A percentile compares a stretch with the other conserved stretches of the same genome.
Evolutionary conservation across 2,113 vertebrate genomes (phyloP).

Genomic region (Acrocephalus kingi): DNA sequence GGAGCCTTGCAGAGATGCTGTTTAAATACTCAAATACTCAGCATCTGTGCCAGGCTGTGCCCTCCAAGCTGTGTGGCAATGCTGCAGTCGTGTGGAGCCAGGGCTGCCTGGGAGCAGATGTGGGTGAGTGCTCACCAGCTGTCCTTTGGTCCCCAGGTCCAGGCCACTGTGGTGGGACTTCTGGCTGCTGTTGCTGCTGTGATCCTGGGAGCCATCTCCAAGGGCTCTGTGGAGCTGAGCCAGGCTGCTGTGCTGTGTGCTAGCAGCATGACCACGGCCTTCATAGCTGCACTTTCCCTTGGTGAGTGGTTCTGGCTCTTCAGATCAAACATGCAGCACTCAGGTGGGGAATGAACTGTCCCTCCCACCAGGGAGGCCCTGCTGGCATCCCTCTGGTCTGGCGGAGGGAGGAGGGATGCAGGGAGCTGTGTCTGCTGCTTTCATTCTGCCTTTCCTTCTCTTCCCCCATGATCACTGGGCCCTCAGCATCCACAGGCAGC

Average conservation of each 20-base stretch:
- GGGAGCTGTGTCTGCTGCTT: background rate
- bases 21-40: background rate
- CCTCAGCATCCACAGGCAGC: background rate
- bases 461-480: background rate
- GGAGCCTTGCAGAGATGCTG: background rate
- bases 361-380: background rate
- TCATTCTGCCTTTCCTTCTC: background rate
- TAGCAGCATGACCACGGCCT: conserved; percentile 91
- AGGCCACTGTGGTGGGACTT: conserved; percentile 93
- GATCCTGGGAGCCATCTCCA: conserved; percentile 83
- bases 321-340: background rate
- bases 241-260: conserved; percentile 88
- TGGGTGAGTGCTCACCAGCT: background rate
- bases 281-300: conserved; percentile 87
- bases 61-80: background rate
- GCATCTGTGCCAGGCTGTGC: background rate
- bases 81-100: background rate
- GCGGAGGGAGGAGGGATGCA: background rate
- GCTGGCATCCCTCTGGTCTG: background rate
- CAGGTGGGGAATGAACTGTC: background rate
- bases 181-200: conserved; percentile 90
- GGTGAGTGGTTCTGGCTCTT: conserved; percentile 73
- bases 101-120: background rate
- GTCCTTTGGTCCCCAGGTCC: conserved; percentile 77
- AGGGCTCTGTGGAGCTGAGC: conserved; percentile 82